Evolutionary conservation across 2,797 vertebrate species (phyloP).

Genomic region (Lithobates sylvaticus): DNA sequence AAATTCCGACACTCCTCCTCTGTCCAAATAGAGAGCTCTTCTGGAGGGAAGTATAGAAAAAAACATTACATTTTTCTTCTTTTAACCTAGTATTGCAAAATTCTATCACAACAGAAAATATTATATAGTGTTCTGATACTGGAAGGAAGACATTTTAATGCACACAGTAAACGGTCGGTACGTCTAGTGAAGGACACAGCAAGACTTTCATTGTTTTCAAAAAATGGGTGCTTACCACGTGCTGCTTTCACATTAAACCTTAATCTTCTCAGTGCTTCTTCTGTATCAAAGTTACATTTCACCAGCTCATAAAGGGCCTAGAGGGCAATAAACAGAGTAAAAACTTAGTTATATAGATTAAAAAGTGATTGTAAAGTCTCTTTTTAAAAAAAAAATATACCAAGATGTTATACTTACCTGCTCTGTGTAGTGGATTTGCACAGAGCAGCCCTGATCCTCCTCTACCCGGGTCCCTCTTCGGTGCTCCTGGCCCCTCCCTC

Average conservation of each 20-base stretch:
- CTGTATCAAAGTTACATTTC: conserved; percentile 95
- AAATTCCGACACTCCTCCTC: conserved; percentile 97
- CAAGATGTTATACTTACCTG: too few species aligned
- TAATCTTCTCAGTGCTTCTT: conserved; percentile 93
- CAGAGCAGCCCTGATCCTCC: too few species aligned
- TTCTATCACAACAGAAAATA: neutral
- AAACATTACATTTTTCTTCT: neutral
- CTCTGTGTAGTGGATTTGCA: too few species aligned
- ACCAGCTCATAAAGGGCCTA: conserved; percentile 96
- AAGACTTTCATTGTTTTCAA: too few species aligned
- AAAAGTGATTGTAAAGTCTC: too few species aligned
- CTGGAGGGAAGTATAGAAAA: conserved; percentile 72
- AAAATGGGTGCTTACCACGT: conserved; percentile 81
- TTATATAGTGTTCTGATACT: neutral
- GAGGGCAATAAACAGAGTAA: conserved; percentile 37
- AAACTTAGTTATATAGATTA: too few species aligned
- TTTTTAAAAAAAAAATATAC: too few species aligned
- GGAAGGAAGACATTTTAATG: neutral
- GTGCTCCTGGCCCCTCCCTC: too few species aligned
- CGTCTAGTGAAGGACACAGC: too few species aligned
- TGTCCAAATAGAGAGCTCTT: conserved; percentile 94
- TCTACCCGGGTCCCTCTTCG: too few species aligned
- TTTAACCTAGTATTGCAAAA: neutral
- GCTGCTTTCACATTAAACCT: conserved; percentile 94
- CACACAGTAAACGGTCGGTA: neutral